phyloP scores from a whole-genome alignment of 2,888 invertebrate species.

The Sesia apiformis region DNA sequence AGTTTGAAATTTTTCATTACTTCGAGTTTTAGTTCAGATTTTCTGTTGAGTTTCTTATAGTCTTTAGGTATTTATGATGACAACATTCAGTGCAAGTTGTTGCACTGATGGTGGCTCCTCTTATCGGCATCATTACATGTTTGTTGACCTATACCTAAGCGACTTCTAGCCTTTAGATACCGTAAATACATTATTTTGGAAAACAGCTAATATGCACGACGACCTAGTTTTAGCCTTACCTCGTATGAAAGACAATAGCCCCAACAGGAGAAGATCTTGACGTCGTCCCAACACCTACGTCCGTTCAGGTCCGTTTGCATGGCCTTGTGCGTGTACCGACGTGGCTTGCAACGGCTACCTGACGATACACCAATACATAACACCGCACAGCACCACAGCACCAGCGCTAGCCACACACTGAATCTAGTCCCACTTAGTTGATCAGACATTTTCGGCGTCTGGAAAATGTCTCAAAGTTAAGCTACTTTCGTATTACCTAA shows the following conservation, averaged over 20 bases:
- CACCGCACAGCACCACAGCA: slow-evolving; percentile 28
- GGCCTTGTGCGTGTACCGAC: slow-evolving; percentile 49
- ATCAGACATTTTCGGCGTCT: background rate
- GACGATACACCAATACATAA: slow-evolving; percentile 24
- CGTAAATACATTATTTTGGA: too few species aligned
- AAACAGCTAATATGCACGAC: too few species aligned
- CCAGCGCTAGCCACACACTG: slow-evolving; percentile 17
- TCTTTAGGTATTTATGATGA: too few species aligned
- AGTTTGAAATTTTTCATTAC: too few species aligned
- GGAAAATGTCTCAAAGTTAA: too few species aligned
- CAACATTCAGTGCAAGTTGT: too few species aligned
- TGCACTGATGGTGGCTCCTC: too few species aligned
- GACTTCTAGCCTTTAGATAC: too few species aligned
- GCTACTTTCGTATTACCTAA: background rate
- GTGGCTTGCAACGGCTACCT: slow-evolving; percentile 41
- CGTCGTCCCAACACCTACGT: slow-evolving; percentile 83
- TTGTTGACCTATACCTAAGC: background rate
- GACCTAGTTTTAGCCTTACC: slow-evolving; percentile 55
- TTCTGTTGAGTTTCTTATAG: too few species aligned
- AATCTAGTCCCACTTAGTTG: slow-evolving; percentile 7
- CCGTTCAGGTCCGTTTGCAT: slow-evolving; percentile 74
- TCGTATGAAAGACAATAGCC: slow-evolving; percentile 90
- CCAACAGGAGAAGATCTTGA: slow-evolving; percentile 87
- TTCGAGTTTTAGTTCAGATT: too few species aligned
- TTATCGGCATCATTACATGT: too few species aligned